A percentile compares a stretch with the other conserved stretches of the same genome.
Evolutionary conservation across 30 jellyfish, hydroid and myxozoan genomes (phyloP).

Genomic region (Catostylus mosaicus): DNA sequence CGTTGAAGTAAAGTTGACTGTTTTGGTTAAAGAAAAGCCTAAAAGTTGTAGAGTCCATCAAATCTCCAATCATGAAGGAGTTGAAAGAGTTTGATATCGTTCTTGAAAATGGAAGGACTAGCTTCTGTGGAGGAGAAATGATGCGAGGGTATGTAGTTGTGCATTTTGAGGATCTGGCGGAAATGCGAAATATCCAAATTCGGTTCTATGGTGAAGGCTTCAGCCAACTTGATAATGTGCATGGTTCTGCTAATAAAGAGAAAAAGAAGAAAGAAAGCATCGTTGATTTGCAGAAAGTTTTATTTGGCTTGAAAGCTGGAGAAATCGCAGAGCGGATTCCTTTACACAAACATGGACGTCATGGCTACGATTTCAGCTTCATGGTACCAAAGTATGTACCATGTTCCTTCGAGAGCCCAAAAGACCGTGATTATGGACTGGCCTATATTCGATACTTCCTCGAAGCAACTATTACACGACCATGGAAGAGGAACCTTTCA

Average conservation of each 20-base stretch:
- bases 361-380: constrained; percentile 82
- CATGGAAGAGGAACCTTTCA: constrained; percentile 54
- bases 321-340: constrained; percentile 56
- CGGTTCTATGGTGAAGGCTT: constrained; percentile 83
- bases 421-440: constrained; percentile 72
- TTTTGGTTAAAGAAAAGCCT: too few relatives aligned
- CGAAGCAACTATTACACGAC: constrained; percentile 80
- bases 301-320: constrained; percentile 75
- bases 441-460: constrained; percentile 73
- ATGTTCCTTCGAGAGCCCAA: constrained; percentile 93
- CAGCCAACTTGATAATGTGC: constrained; percentile 66
- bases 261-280: constrained; percentile 41
- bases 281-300: constrained; percentile 73
- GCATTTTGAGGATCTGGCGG: constrained; percentile 68
- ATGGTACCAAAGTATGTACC: constrained; percentile 85
- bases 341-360: constrained; percentile 78
- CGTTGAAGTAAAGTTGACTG: too few relatives aligned
- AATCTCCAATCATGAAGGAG: constrained; percentile 54
- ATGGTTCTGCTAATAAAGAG: constrained; percentile 11
- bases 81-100: constrained; percentile 64
- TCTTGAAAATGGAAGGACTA: constrained; percentile 63
- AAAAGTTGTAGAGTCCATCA: too few relatives aligned
- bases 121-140: constrained; percentile 89
- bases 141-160: constrained; percentile 78
- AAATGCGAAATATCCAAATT: constrained; percentile 76